Evolutionary conservation across 2,888 invertebrate genomes (phyloP).

Genomic region (Dexiosoma caninum): DNA sequence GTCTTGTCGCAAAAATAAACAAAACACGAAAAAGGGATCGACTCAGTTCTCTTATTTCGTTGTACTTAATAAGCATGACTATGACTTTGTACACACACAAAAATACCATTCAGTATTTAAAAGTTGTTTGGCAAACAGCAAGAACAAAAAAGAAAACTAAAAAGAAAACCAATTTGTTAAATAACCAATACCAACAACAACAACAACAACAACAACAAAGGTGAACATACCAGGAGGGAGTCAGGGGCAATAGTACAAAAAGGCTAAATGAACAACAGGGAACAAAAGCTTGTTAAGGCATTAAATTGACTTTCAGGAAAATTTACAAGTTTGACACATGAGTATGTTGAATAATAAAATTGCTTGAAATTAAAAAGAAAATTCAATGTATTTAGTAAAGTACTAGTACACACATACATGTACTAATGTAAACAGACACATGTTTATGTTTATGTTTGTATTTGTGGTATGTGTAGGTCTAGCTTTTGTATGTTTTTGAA

Average conservation of each 20-base stretch:
- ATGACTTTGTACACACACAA: not conserved
- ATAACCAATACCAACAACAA: conserved; percentile 14
- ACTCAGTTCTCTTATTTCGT: not conserved
- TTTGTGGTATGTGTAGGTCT: not conserved
- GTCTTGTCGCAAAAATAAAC: not conserved
- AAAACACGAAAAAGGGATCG: not conserved
- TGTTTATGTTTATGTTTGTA: too few species aligned
- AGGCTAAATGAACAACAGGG: conserved; percentile 5
- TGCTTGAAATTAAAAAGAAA: conserved; percentile 2
- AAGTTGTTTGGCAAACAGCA: conserved; percentile 7
- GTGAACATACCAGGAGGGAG: not conserved
- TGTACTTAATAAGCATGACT: conserved; percentile 5
- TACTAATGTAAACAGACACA: too few species aligned
- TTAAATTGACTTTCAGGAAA: conserved; percentile 35
- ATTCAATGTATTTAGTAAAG: not conserved
- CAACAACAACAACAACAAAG: too few species aligned
- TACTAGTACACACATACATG: not conserved
- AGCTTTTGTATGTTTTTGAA: not conserved
- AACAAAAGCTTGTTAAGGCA: conserved; percentile 21
- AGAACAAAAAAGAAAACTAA: not conserved
- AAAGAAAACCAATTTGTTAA: conserved; percentile 47
- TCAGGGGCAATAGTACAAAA: not conserved
- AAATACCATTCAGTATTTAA: not conserved
- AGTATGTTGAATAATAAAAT: conserved; percentile 19
- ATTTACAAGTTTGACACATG: conserved; percentile 42